Conservation (phyloP, 2,888 invertebrate genomes). For the Tipula lateralis region DNA sequence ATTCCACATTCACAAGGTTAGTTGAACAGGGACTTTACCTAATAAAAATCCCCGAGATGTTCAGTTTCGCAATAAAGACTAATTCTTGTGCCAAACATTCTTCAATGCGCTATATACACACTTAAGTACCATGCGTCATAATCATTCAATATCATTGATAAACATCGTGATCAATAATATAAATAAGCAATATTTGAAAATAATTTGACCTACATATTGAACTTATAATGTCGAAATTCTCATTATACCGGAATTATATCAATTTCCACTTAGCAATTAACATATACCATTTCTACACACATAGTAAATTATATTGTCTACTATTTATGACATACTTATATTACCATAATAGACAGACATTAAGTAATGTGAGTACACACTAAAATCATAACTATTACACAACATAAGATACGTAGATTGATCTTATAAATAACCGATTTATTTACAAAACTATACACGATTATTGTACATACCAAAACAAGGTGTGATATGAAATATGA, state of each 20-base stretch:
- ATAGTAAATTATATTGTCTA: background rate
- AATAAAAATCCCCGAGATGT: no score
- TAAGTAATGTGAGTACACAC: background rate
- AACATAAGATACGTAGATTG: background rate
- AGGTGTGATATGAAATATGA: background rate
- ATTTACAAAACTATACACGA: background rate
- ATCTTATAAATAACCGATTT: no score
- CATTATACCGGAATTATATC: background rate
- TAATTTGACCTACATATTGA: background rate
- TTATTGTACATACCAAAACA: background rate
- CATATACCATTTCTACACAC: background rate
- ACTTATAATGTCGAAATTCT: background rate
- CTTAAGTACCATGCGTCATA: no score
- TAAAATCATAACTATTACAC: background rate
- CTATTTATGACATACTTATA: background rate
- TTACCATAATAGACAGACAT: background rate
- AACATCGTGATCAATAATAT: no score
- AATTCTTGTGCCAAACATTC: no score
- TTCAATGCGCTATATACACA: no score
- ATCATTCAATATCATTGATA: no score
- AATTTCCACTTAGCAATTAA: background rate
- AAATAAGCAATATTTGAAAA: no score
- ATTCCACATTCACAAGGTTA: no score
- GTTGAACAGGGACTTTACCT: no score
- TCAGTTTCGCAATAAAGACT: no score